Percentiles rank a stretch among this genome's conserved stretches.
Conservation (phyloP, 2,888 invertebrate genomes). For the Belgica antarctica region DNA sequence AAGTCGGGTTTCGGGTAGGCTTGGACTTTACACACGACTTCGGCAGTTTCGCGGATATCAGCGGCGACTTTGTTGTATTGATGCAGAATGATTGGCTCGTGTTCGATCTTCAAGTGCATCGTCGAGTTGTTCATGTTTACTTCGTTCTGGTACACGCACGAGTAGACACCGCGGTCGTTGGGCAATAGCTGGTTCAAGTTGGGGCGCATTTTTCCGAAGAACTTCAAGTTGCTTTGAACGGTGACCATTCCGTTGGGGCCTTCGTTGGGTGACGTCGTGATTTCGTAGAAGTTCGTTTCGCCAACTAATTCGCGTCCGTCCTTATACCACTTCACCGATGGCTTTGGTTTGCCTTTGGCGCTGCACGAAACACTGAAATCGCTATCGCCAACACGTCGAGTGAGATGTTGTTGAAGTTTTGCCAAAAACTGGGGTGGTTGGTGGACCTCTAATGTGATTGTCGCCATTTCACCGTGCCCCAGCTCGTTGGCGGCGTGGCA, state of each 20-base stretch:
- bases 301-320: conserved; percentile 76
- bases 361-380: conserved; percentile 79
- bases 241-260: conserved; percentile 76
- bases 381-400: conserved; percentile 73
- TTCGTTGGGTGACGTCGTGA: conserved; percentile 73
- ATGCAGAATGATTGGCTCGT: conserved; percentile 82
- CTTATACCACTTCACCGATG: conserved; percentile 81
- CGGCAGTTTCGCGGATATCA: conserved; percentile 78
- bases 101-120: conserved; percentile 88
- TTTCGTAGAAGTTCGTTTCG: conserved; percentile 75
- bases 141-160: conserved; percentile 85
- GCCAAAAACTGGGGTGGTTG: conserved; percentile 83
- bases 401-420: conserved; percentile 78
- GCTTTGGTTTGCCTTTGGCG: conserved; percentile 85
- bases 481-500: conserved; percentile 88
- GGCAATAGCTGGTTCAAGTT: conserved; percentile 74
- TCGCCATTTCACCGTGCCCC: conserved; percentile 80
- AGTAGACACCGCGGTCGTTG: conserved; percentile 81
- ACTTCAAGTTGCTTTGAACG: conserved; percentile 78
- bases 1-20: conserved; percentile 91
- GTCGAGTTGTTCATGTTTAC: conserved; percentile 83
- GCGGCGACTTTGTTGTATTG: conserved; percentile 86
- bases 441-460: conserved; percentile 80
- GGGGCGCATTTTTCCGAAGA: conserved; percentile 75
- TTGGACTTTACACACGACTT: conserved; percentile 83